These are phyloP conservation scores for Rotaria sp. DNA, from an alignment of 2,888 invertebrate genomes.

Conservation along the genomic window DNA sequence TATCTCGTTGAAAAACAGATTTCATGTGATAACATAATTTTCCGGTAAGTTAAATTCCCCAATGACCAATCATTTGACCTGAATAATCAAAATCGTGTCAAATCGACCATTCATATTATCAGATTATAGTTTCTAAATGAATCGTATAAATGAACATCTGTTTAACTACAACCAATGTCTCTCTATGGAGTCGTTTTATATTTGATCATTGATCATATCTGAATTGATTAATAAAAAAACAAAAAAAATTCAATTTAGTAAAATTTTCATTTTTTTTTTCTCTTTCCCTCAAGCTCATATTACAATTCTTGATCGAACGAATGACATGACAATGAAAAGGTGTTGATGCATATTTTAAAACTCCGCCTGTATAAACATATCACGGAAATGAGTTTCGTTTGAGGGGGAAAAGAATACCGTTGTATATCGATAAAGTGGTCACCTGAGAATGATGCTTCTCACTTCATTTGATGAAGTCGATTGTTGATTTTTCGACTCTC, in stretches of 20 bases:
- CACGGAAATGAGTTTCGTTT: conserved; percentile 7
- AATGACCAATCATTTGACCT: conserved; percentile 3
- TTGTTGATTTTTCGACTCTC: conserved; percentile 24
- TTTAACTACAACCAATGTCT: background rate
- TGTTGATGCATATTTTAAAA: background rate
- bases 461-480: conserved; percentile 1
- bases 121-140: background rate
- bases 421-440: conserved; percentile 5
- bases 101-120: background rate
- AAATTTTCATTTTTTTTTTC: background rate
- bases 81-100: background rate
- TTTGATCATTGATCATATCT: background rate
- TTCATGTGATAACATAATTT: conserved; percentile 15
- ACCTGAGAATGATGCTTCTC: background rate
- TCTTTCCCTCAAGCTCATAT: background rate
- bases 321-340: background rate
- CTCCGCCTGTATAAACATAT: background rate
- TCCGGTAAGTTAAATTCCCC: background rate
- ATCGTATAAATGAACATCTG: background rate
- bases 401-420: background rate
- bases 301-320: background rate
- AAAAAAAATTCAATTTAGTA: background rate
- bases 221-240: background rate
- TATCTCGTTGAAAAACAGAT: background rate
- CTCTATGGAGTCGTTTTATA: background rate